Evolutionary conservation across 2,888 invertebrate species (phyloP).

Genomic region (Temnothorax unifasciatus): DNA sequence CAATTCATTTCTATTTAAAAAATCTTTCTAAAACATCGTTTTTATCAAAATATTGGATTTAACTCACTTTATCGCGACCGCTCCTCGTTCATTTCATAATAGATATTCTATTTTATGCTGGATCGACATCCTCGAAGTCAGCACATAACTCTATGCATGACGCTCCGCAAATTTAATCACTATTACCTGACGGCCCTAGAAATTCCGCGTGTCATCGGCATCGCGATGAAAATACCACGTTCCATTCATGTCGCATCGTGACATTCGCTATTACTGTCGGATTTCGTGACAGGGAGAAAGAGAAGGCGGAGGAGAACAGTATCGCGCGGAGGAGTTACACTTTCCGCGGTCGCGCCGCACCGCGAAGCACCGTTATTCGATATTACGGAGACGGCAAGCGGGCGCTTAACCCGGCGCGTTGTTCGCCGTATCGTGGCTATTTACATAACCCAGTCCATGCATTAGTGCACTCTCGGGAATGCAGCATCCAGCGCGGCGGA

Average conservation of each 20-base stretch:
- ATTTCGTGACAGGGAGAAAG: neutral
- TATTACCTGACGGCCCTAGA: neutral
- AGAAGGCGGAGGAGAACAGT: neutral
- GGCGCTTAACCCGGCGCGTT: constrained; percentile 42
- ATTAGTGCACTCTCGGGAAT: constrained; percentile 43
- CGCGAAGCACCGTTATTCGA: constrained; percentile 49
- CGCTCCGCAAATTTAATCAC: constrained; percentile 27
- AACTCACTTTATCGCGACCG: neutral
- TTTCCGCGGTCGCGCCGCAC: constrained; percentile 27
- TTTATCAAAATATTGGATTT: neutral
- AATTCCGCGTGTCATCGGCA: constrained; percentile 37
- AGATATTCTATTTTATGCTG: neutral
- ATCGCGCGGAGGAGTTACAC: constrained; percentile 35
- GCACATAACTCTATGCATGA: neutral
- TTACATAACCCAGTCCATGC: constrained; percentile 52
- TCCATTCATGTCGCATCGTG: constrained; percentile 40
- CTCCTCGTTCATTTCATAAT: neutral
- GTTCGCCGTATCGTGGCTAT: constrained; percentile 47
- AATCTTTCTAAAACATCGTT: neutral
- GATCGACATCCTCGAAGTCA: neutral
- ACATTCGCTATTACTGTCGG: constrained; percentile 16
- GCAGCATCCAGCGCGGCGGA: constrained; percentile 46
- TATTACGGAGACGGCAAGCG: constrained; percentile 34
- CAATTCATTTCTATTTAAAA: neutral
- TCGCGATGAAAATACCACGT: constrained; percentile 40